Evolutionary conservation across 1,140 invertebrate species (phyloP).

Genomic region (Trypoxylus dichotomus): DNA sequence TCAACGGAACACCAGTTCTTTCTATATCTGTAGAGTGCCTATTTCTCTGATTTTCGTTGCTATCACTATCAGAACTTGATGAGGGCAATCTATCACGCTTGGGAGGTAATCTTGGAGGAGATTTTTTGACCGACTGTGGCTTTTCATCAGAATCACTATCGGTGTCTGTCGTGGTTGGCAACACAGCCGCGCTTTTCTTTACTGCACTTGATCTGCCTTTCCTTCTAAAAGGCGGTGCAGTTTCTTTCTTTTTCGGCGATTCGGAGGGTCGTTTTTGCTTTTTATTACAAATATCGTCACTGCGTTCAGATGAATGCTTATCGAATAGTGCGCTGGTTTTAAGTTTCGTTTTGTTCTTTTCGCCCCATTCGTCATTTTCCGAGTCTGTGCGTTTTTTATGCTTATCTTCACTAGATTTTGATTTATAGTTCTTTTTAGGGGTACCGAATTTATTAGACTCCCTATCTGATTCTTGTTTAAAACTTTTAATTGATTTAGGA

Average conservation of each 20-base stretch:
- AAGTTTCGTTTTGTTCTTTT: conserved; percentile 42
- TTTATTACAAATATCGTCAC: conserved; percentile 29
- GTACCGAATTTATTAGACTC: conserved; percentile 33
- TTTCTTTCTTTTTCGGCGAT: conserved; percentile 49
- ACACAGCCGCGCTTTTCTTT: conserved; percentile 42
- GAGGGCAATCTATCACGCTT: conserved; percentile 19
- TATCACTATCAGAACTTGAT: conserved; percentile 36
- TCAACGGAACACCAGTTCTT: conserved; percentile 37
- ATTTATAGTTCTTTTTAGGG: conserved; percentile 25
- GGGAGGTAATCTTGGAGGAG: conserved; percentile 3
- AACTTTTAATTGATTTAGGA: conserved; percentile 19
- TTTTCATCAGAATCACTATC: conserved; percentile 29
- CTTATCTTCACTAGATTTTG: conserved; percentile 36
- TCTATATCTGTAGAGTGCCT: conserved; percentile 34
- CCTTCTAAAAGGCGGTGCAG: conserved; percentile 40
- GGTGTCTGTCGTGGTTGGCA: conserved; percentile 40
- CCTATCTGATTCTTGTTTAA: conserved; percentile 28
- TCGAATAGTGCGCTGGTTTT: conserved; percentile 41
- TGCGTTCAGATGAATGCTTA: conserved; percentile 26
- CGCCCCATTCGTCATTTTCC: conserved; percentile 47
- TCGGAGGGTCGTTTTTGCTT: conserved; percentile 33
- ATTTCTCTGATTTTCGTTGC: conserved; percentile 15
- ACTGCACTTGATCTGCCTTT: conserved; percentile 38
- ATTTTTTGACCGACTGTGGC: background rate
- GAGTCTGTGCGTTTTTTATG: conserved; percentile 37